Percentiles rank a stretch among this genome's conserved stretches.
Evolutionary conservation across 2,888 invertebrate species (phyloP).

Genomic region (Drosophila leonis): DNA sequence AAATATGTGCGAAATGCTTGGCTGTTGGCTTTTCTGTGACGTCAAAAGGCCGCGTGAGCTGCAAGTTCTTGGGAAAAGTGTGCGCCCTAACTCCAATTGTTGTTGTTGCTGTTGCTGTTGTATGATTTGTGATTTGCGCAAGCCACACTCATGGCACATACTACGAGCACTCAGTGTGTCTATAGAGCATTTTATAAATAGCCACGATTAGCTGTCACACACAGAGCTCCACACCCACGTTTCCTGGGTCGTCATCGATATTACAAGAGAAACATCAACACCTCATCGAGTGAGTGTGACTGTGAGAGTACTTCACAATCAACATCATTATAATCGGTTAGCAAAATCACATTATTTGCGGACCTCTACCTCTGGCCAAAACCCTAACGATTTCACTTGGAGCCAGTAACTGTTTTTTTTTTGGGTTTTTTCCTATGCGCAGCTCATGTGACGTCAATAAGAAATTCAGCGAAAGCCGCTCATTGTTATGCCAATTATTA

Average conservation of each 20-base stretch:
- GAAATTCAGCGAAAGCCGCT: slow-evolving; percentile 57
- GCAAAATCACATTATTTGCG: slow-evolving; percentile 44
- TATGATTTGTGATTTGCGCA: slow-evolving; percentile 25
- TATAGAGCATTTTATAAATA: slow-evolving; percentile 33
- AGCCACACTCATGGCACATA: slow-evolving; percentile 7
- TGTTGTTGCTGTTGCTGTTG: background rate
- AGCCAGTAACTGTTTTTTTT: slow-evolving; percentile 10
- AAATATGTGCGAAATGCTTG: slow-evolving; percentile 52
- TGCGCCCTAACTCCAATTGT: background rate
- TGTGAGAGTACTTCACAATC: slow-evolving; percentile 1
- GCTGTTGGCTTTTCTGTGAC: slow-evolving; percentile 36
- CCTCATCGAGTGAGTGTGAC: slow-evolving; percentile 7
- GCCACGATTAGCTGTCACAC: slow-evolving; percentile 16
- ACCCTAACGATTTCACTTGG: slow-evolving; percentile 2
- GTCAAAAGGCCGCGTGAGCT: slow-evolving; percentile 49
- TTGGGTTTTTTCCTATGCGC: slow-evolving; percentile 35
- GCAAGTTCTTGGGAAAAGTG: slow-evolving; percentile 31
- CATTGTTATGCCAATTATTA: slow-evolving; percentile 36
- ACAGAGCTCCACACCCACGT: slow-evolving; percentile 25
- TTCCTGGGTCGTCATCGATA: slow-evolving; percentile 40
- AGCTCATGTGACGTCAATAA: slow-evolving; percentile 47
- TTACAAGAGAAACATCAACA: slow-evolving; percentile 34
- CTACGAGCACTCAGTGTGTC: background rate
- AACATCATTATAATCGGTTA: slow-evolving; percentile 40
- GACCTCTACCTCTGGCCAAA: slow-evolving; percentile 19